phyloP scores from a whole-genome alignment of 2,797 vertebrate species.

The Rhodeus uyekii region DNA sequence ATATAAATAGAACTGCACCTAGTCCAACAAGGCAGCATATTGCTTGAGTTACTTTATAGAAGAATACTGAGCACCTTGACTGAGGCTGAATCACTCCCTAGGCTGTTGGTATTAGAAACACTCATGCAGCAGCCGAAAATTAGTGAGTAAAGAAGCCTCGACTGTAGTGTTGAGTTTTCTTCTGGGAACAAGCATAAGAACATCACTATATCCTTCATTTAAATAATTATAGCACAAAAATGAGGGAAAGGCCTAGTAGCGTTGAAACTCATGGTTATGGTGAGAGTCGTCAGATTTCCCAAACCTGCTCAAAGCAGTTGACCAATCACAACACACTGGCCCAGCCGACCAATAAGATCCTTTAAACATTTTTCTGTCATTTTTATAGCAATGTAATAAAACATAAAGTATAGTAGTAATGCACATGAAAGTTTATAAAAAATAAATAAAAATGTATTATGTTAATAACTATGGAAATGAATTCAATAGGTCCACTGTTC shows the following conservation, averaged over 20 bases:
- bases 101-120: not conserved
- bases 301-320: not conserved
- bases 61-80: not conserved
- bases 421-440: not conserved
- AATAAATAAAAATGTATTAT: not conserved
- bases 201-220: not conserved
- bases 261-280: not conserved
- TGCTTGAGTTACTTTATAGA: slow-evolving; percentile 21
- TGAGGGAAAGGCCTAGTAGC: not conserved
- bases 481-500: not conserved
- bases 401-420: not conserved
- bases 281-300: not conserved
- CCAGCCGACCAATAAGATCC: not conserved
- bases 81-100: not conserved
- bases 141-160: no score
- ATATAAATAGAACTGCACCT: slow-evolving; percentile 52
- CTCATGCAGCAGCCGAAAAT: no score
- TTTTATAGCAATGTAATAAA: not conserved
- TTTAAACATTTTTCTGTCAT: not conserved
- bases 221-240: not conserved
- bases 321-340: no score
- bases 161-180: not conserved
- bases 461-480: not conserved
- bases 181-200: not conserved
- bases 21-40: slow-evolving; percentile 27